Conservation (phyloP, 2,113 vertebrate genomes). For the Phalacrocorax pelagicus region DNA sequence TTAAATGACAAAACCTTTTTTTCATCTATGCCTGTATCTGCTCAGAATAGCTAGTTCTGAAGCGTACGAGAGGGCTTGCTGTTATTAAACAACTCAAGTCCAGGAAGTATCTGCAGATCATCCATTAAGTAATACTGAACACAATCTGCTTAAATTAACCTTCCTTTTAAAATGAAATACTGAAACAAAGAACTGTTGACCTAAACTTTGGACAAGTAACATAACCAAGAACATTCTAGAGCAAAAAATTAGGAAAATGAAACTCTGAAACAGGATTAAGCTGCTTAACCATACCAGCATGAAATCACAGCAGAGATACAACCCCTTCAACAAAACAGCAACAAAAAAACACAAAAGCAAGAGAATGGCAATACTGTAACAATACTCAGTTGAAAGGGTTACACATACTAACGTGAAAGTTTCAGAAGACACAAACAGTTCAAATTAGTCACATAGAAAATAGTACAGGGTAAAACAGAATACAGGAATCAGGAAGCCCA, state of each 20-base stretch:
- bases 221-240: neutral
- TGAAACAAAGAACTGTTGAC: neutral
- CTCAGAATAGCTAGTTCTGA: neutral
- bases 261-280: neutral
- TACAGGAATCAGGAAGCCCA: neutral
- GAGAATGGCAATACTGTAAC: neutral
- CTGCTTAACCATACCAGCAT: neutral
- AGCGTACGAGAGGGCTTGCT: neutral
- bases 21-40: neutral
- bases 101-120: neutral
- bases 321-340: neutral
- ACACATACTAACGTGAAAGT: neutral
- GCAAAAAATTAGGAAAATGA: neutral
- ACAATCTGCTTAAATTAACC: neutral
- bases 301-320: neutral
- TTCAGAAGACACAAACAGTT: neutral
- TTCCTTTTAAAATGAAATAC: neutral
- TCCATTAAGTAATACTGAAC: neutral
- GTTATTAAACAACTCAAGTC: neutral
- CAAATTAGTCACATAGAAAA: neutral
- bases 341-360: neutral
- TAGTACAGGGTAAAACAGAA: neutral
- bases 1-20: neutral
- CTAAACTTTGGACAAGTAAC: neutral
- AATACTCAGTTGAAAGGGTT: neutral